Base-by-base conservation (phyloP, 2,797 vertebrate species). In the Schizopygopsis pylzovi region DNA sequence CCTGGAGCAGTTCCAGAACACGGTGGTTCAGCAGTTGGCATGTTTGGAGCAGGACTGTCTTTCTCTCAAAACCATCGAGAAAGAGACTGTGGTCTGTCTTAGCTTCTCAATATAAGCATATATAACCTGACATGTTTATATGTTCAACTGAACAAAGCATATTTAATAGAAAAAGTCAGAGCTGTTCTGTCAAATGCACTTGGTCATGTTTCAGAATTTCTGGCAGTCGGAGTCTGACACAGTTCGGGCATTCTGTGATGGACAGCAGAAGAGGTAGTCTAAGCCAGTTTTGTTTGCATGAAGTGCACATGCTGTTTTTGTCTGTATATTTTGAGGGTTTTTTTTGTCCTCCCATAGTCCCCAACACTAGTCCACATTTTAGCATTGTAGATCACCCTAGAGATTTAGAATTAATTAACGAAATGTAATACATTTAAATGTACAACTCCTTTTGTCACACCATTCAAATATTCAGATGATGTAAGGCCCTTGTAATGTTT, bases 221-320 rank as follows among this genome's bases (percentile, higher is more conserved):
- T 96, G 95, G 95, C 94, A 94, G 18, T 87, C 86, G 0, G 95
- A 97, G 87, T 92, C 93, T 3, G 81, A 92, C 84, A 93, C 93
- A 52, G 89, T 98, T 81, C 90, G 88, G 11, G 91, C 92, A 2
- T 97, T 98, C 92, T 97, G 94, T 84, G 91, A 93, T 2, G 70
- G 88, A 61, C 95, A 96, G 85, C 92, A 92, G 65, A 89, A 92
- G 83, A 96, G 96, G 98, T 98, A 54, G 12, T 56, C 22, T 41
- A 28, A 8, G 5, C 18, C 18, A 15, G 12, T 28, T 73, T 20
- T 49, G 56, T 61, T 56, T n/a, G 12, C 13, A n/a, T 79, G 22
- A 41, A 22, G 22, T 2, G 0, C 37, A 43, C 13, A 7, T 39
- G 54, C 10, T 9, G 33, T 73, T 47, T 75, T 28, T 76, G 7